Evolutionary conservation across 2,113 vertebrate genomes (phyloP), one percentile per base, ranked within the genome.

Genomic region (Oryzias javanicus): DNA sequence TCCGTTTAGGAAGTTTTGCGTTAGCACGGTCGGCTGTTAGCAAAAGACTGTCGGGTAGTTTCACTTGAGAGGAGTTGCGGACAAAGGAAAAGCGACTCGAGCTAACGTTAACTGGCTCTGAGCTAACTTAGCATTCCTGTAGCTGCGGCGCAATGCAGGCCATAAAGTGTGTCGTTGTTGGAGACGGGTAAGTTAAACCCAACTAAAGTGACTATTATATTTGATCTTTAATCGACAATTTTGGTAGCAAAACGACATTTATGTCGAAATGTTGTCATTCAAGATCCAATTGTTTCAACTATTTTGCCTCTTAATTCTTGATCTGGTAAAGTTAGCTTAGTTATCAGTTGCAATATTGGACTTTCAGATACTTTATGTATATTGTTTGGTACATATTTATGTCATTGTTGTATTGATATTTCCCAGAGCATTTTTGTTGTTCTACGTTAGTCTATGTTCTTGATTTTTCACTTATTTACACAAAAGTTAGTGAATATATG

Each of bases 121-220:
- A 61, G 83, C 77, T 84, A 83, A 75, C 79, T 49, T 74, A 78
- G 80, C 66, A 82, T 83, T 91, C 81, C 74, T 69, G 14, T 66
- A 70, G 67, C 79, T 27, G 67, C 83, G 75, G 65, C 75, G 80
- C 86, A 65, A 97, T 97, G 96, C 96, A 98, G 94, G 96, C 95
- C 92, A 97, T 98, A 86, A 97, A 97, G 92, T 97, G 96, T 94
- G 96, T 97, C 90, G 95, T 98, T 83, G 96, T 98, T 65, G 96
- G 96, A 84, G 95, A 98, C 92, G 94, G 95, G 95, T 98, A 62
- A 95, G 94, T 91, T 92, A 51, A 35, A 94, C 88, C 80, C 22
- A 53, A 61, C 7, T 22, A 7, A 58, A 5, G n/a, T 5, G 8
- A 13, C 2, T 35, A 1, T 6, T 12, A 6, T n/a, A 63, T 27